phyloP scores from a whole-genome alignment of 2,797 vertebrate genomes.

The Chromobotia macracanthus region DNA sequence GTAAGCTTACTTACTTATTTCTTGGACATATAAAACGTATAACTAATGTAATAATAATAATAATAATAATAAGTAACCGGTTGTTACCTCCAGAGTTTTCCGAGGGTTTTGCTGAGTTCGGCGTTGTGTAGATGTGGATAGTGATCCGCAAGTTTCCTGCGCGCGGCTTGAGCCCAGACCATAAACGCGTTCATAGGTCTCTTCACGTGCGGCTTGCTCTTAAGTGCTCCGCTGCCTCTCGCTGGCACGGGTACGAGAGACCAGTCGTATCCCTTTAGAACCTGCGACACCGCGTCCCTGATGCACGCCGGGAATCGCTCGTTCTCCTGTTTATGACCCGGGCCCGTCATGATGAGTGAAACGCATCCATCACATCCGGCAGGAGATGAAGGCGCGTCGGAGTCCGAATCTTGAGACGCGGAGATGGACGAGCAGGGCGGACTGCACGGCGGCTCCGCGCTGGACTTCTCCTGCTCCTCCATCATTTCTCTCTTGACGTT shows the following conservation, averaged over 20 bases:
- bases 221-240: conserved; percentile 86
- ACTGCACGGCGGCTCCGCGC: conserved; percentile 86
- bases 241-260: conserved; percentile 95
- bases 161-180: conserved; percentile 93
- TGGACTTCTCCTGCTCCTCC: conserved; percentile 85
- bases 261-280: conserved; percentile 98
- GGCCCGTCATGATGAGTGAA: conserved; percentile 68
- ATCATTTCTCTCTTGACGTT: conserved; percentile 70
- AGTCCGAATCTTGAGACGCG: conserved; percentile 93
- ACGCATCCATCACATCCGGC: conserved; percentile 78
- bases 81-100: conserved; percentile 90
- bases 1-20: too few relatives aligned
- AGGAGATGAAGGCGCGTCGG: conserved; percentile 88
- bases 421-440: conserved; percentile 88
- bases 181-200: conserved; percentile 93
- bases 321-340: conserved; percentile 79
- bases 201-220: conserved; percentile 93
- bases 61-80: too few relatives aligned
- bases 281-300: conserved; percentile 94
- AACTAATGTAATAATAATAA: too few relatives aligned
- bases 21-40: too few relatives aligned
- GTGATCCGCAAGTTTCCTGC: conserved; percentile 90
- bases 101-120: conserved; percentile 94
- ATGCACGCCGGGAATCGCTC: conserved; percentile 97
- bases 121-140: conserved; percentile 96